Percentiles rank a stretch among this genome's conserved stretches.
Conservation (phyloP, 2,888 invertebrate species). For the Lepeophtheirus nordmannii region DNA sequence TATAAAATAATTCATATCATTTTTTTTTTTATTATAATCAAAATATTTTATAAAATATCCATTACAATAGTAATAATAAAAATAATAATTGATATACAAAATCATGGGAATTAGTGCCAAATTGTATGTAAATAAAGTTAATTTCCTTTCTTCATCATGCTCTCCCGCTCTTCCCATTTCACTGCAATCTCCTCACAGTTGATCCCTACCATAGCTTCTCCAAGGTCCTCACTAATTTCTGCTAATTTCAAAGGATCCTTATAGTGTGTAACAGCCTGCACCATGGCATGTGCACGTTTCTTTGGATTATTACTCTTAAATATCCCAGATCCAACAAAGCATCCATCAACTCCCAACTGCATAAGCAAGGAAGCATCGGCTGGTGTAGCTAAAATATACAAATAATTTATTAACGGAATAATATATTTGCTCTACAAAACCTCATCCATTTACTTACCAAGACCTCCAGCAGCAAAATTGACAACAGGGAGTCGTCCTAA, state of each 20-base stretch:
- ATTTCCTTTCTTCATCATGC: not conserved
- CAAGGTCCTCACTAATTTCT: conserved; percentile 20
- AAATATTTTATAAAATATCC: not conserved
- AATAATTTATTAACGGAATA: not conserved
- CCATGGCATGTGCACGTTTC: conserved; percentile 21
- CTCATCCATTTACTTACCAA: not conserved
- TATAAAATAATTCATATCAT: too few species aligned
- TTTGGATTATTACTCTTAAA: conserved; percentile 21
- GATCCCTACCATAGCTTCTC: conserved; percentile 23
- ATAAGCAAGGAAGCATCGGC: conserved; percentile 21
- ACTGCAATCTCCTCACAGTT: conserved; percentile 17
- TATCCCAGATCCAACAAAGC: conserved; percentile 23
- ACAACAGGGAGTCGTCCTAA: conserved; percentile 19
- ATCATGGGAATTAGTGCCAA: too few species aligned
- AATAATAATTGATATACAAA: too few species aligned
- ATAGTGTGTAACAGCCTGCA: conserved; percentile 20
- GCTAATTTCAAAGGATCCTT: conserved; percentile 11
- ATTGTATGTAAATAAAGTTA: not conserved
- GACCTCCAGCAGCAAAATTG: conserved; percentile 23
- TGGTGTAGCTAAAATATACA: conserved; percentile 19
- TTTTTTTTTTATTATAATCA: not conserved
- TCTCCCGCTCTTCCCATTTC: conserved; percentile 20
- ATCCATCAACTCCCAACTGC: conserved; percentile 24
- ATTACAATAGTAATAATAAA: too few species aligned
- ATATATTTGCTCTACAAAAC: not conserved